These are phyloP conservation scores for Trachymyrmex septentrionalis DNA, from an alignment of 1,140 invertebrate genomes.

Conservation along the genomic window DNA sequence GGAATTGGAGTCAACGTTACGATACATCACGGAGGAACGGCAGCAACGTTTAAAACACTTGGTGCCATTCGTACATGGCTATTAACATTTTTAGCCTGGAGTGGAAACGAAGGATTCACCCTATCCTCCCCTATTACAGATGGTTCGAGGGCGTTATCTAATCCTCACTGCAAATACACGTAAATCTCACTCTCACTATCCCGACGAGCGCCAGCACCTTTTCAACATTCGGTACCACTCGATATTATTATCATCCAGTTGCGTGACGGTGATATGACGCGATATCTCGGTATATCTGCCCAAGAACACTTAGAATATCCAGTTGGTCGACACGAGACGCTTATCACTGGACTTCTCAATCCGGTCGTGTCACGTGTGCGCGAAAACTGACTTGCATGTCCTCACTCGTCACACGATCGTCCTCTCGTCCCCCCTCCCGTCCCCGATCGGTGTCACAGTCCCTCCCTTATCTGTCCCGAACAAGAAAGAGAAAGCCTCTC, in stretches of 20 bases:
- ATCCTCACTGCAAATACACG: constrained; percentile 50
- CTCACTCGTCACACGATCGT: constrained; percentile 60
- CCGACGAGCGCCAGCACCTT: background rate
- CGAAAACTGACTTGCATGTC: constrained; percentile 69
- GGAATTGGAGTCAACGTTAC: constrained; percentile 18
- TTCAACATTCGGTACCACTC: constrained; percentile 23
- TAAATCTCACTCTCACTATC: constrained; percentile 43
- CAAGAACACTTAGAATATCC: constrained; percentile 10
- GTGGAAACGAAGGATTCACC: background rate
- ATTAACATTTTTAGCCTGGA: background rate
- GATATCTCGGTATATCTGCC: constrained; percentile 28
- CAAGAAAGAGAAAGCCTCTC: constrained; percentile 33
- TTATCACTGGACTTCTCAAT: constrained; percentile 51
- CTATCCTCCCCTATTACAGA: constrained; percentile 5
- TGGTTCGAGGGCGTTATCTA: background rate
- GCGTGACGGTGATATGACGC: constrained; percentile 20
- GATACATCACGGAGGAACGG: background rate
- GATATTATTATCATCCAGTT: constrained; percentile 41
- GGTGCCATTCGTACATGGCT: too few relatives aligned
- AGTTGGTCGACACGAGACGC: background rate
- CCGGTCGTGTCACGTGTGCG: constrained; percentile 74
- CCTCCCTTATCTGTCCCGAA: constrained; percentile 46
- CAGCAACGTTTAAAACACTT: constrained; percentile 1
- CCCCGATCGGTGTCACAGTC: constrained; percentile 50
- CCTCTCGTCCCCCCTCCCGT: constrained; percentile 48